Evolutionary conservation across 92 coral and sea anemone genomes (phyloP), one percentile per base, ranked within the genome.

Genomic region (Pocillopora grandis): DNA sequence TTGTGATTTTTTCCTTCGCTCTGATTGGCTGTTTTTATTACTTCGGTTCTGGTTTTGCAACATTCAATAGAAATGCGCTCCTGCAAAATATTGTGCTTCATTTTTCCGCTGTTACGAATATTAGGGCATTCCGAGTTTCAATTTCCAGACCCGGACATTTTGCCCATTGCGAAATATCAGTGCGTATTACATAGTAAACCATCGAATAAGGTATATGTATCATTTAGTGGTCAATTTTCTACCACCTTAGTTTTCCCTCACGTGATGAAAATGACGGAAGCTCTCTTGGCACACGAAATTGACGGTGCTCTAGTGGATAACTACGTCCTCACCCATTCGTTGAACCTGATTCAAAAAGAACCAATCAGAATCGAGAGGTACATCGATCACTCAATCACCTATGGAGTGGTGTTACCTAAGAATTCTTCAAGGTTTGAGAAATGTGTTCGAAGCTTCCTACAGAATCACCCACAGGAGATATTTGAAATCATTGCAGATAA

Each of bases 241-340:
- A 27, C 56, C 15, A 2, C 76, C 82, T 7, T 69, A 93, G 97
- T 93, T 58, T 94, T 87, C 75, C 85, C 91, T 13, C 88, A 89
- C 76, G 89, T 94, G 37, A 62, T 89, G 87, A 84, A 89, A 83
- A 91, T 94, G 84, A 89, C 95, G 55, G 37, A 85, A 80, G 95
- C 92, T 20, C 93, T 91, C 55, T 80, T 90, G 74, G 77, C 52
- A 2, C 85, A 87, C 78, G 80, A 91, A 37, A 92, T 96, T 72
- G 95, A 94, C 81, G 99, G 99, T 12, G 93, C 94, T 15, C 73
- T 96, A 72, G 92, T 96, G 15, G 99, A 96, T 67, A 96, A 90
- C 75, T 96, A 92, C 88, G 92, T 96, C 85, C 90, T 93, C 63
- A 89, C 92, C 3, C 76, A 83, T 64, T 92, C 89, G 66, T 80